phyloP scores from a whole-genome alignment of 2,797 vertebrate species.

The Petrocephalus schoutedeni region DNA sequence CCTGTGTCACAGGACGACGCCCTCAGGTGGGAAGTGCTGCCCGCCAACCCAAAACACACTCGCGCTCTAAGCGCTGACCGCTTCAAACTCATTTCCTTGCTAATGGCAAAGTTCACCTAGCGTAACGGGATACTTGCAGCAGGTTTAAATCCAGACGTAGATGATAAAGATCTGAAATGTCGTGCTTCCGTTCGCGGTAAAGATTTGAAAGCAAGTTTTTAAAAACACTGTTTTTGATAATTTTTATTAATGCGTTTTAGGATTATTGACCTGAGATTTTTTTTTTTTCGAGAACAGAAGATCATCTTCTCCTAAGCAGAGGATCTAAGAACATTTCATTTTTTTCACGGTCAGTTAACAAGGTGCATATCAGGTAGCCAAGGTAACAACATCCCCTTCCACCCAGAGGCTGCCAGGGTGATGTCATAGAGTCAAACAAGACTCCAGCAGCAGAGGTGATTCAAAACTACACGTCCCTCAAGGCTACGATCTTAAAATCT shows the following conservation, averaged over 20 bases:
- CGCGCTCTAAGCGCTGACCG: not conserved
- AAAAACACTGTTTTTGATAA: not conserved
- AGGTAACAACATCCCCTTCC: not conserved
- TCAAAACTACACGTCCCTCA: not conserved
- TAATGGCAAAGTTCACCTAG: not conserved
- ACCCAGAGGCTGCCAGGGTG: not conserved
- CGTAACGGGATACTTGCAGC: not conserved
- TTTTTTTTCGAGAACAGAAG: not conserved
- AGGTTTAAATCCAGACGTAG: not conserved
- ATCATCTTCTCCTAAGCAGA: not conserved
- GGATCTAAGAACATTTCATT: not conserved
- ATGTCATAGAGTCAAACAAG: not conserved
- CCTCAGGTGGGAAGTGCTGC: not conserved
- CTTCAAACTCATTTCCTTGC: not conserved
- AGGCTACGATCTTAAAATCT: not conserved
- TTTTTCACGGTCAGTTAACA: not conserved
- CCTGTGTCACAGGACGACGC: not conserved
- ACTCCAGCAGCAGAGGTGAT: not conserved
- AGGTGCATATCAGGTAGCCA: not conserved
- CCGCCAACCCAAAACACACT: not conserved
- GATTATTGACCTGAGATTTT: not conserved
- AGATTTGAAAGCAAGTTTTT: not conserved
- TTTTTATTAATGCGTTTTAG: not conserved
- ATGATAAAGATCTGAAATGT: not conserved
- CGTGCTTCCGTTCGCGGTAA: not conserved